phyloP scores from a whole-genome alignment of 2,888 invertebrate genomes.

The Pantelozetes paolii region DNA sequence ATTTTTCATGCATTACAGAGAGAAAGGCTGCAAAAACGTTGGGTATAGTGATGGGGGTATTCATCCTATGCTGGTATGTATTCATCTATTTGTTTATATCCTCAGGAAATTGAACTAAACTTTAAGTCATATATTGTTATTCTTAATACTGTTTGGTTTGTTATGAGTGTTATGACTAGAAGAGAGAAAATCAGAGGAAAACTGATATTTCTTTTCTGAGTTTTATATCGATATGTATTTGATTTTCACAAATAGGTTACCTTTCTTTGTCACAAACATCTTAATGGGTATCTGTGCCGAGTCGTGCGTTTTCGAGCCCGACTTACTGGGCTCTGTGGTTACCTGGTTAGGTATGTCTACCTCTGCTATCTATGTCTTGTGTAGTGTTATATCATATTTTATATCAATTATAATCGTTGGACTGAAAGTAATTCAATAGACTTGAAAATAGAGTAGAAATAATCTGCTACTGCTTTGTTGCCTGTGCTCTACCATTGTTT shows the following conservation, averaged over 20 bases:
- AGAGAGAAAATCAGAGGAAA: neutral
- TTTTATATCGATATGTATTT: no score
- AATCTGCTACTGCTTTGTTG: no score
- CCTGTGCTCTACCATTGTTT: no score
- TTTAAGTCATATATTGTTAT: neutral
- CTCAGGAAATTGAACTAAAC: neutral
- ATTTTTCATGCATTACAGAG: slow-evolving; percentile 58
- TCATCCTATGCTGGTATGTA: slow-evolving; percentile 80
- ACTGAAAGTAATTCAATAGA: slow-evolving; percentile 10
- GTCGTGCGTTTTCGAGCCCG: slow-evolving; percentile 75
- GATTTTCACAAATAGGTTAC: slow-evolving; percentile 59
- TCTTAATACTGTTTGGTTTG: neutral
- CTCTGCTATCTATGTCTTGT: no score
- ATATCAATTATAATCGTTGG: neutral
- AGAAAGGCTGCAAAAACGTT: slow-evolving; percentile 96
- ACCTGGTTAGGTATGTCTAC: slow-evolving; percentile 63
- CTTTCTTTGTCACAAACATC: slow-evolving; percentile 92
- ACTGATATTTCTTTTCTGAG: neutral
- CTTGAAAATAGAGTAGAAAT: neutral
- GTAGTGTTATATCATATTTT: slow-evolving; percentile 1
- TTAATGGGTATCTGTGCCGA: slow-evolving; percentile 83
- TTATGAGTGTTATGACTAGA: neutral
- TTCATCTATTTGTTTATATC: slow-evolving; percentile 15
- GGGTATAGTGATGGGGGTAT: slow-evolving; percentile 89
- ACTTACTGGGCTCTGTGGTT: slow-evolving; percentile 78